A percentile compares a stretch with the other conserved stretches of the same genome.
Evolutionary conservation across 2,888 invertebrate species (phyloP).

Genomic region (Stenoptilia bipunctidactyla): DNA sequence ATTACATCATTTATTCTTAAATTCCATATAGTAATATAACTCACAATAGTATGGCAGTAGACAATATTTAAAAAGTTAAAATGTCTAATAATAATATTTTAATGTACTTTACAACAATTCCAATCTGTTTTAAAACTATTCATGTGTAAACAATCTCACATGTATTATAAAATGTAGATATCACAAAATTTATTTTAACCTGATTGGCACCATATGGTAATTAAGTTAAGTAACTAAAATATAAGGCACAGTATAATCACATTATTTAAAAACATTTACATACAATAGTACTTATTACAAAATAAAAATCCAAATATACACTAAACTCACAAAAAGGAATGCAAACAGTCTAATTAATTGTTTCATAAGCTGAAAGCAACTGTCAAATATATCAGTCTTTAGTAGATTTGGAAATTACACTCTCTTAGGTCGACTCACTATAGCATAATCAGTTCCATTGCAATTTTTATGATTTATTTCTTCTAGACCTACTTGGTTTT

Average conservation of each 20-base stretch:
- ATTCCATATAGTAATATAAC: conserved; percentile 8
- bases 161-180: conserved; percentile 3
- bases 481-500: conserved; percentile 53
- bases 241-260: conserved; percentile 57
- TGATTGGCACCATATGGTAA: no score
- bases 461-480: conserved; percentile 77
- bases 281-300: neutral
- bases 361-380: conserved; percentile 20
- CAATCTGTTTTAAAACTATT: no score
- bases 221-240: conserved; percentile 19
- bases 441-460: conserved; percentile 85
- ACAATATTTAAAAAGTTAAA: no score
- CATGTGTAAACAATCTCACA: no score
- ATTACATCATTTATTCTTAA: conserved; percentile 34
- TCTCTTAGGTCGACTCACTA: conserved; percentile 87
- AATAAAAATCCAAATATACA: conserved; percentile 2
- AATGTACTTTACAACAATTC: no score
- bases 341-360: neutral
- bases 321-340: neutral
- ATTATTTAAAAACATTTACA: conserved; percentile 7
- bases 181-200: conserved; percentile 18
- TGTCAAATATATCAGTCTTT: conserved; percentile 48
- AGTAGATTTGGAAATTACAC: conserved; percentile 60
- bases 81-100: no score
- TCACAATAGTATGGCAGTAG: no score